Conservation (phyloP, 1,140 invertebrate species). For the Thalassaphorura encarpata region DNA sequence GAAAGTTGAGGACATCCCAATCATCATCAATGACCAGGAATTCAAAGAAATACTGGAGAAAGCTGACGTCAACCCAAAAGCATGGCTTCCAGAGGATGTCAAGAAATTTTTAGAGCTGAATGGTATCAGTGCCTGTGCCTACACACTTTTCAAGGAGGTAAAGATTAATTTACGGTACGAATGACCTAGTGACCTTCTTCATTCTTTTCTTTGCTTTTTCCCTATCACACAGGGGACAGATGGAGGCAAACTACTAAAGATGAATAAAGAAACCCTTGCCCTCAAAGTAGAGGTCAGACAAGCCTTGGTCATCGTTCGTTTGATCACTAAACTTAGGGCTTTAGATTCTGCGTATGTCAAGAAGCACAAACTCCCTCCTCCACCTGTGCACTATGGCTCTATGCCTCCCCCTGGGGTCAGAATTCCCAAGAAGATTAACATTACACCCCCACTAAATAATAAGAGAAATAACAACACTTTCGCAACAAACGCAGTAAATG, state of each 20-base stretch:
- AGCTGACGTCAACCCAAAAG: not conserved
- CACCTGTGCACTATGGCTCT: no score
- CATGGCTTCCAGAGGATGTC: not conserved
- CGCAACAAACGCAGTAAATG: no score
- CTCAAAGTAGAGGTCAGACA: not conserved
- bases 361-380: not conserved
- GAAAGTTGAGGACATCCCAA: no score
- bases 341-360: not conserved
- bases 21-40: no score
- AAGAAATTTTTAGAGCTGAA: not conserved
- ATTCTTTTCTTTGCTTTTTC: not conserved
- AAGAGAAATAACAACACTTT: no score
- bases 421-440: no score
- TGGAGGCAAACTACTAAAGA: not conserved
- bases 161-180: not conserved
- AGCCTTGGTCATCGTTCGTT: not conserved
- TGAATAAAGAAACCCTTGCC: not conserved
- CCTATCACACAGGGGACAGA: not conserved
- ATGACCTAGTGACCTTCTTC: not conserved
- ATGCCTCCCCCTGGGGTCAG: no score
- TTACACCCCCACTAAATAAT: no score
- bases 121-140: not conserved
- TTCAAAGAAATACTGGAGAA: not conserved
- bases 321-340: not conserved
- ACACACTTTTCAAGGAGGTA: not conserved